These are phyloP conservation scores for Trichoplusia ni DNA, from an alignment of 1,140 invertebrate genomes.

Conservation along the genomic window DNA sequence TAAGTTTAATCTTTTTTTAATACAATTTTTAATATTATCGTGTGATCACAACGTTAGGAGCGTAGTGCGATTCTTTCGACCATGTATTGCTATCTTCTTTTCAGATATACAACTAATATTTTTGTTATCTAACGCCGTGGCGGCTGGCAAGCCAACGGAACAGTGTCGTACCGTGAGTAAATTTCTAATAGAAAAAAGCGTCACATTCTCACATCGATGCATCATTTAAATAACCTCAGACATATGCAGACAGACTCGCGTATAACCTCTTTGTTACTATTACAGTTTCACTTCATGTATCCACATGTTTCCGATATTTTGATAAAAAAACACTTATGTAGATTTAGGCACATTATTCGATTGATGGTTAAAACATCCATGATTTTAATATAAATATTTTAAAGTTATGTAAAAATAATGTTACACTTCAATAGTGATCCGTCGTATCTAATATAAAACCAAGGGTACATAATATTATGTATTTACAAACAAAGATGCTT, in stretches of 20 bases:
- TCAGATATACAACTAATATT: conserved; percentile 2
- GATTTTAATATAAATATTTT: background rate
- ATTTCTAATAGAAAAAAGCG: conserved; percentile 66
- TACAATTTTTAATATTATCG: background rate
- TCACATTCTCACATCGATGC: conserved; percentile 64
- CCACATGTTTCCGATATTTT: conserved; percentile 39
- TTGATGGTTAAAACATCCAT: background rate
- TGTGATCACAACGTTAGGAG: background rate
- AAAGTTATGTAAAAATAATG: conserved; percentile 3
- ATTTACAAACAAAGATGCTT: conserved; percentile 33
- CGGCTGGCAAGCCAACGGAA: conserved; percentile 44
- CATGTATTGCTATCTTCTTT: background rate
- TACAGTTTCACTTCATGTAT: conserved; percentile 37
- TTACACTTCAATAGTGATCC: background rate
- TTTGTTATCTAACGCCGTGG: conserved; percentile 12
- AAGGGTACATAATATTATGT: conserved; percentile 17
- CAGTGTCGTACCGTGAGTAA: conserved; percentile 51
- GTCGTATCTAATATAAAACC: background rate
- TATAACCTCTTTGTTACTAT: conserved; percentile 41
- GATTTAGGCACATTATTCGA: conserved; percentile 8
- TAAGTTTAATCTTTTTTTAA: conserved; percentile 8
- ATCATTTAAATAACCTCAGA: conserved; percentile 53
- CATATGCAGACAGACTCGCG: conserved; percentile 45
- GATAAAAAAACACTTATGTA: background rate
- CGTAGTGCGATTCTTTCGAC: background rate